Evolutionary conservation across 2,797 vertebrate genomes (phyloP).

Genomic region (Sebastolobus alascanus): DNA sequence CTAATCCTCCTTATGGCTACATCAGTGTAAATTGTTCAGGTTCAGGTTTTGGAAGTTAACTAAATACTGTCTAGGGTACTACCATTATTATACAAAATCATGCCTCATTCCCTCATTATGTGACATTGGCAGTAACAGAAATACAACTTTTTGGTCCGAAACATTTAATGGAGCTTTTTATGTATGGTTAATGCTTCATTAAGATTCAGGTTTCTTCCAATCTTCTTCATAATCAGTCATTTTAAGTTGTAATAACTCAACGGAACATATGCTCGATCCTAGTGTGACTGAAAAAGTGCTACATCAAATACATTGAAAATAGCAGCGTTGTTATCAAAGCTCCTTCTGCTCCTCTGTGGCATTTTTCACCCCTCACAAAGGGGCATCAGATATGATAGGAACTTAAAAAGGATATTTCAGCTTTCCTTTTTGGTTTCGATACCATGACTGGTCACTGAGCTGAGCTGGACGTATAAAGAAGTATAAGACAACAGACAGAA

Average conservation of each 20-base stretch:
- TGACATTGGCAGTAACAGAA: not conserved
- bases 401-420: not conserved
- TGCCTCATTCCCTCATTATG: not conserved
- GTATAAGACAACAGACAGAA: slow-evolving; percentile 9
- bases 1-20: too few species aligned
- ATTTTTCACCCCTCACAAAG: too few species aligned
- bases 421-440: not conserved
- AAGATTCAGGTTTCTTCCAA: not conserved
- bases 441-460: not conserved
- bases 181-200: not conserved
- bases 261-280: not conserved
- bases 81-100: not conserved
- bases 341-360: not conserved
- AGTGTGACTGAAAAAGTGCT: not conserved
- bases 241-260: not conserved
- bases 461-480: not conserved
- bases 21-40: too few species aligned
- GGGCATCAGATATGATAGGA: not conserved
- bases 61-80: not conserved
- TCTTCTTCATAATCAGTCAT: not conserved
- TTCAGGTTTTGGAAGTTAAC: not conserved
- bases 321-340: not conserved
- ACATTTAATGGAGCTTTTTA: not conserved
- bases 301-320: not conserved
- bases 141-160: not conserved